Evolutionary conservation across 1,140 invertebrate genomes (phyloP).

Genomic region (Psilanteris sp.): DNA sequence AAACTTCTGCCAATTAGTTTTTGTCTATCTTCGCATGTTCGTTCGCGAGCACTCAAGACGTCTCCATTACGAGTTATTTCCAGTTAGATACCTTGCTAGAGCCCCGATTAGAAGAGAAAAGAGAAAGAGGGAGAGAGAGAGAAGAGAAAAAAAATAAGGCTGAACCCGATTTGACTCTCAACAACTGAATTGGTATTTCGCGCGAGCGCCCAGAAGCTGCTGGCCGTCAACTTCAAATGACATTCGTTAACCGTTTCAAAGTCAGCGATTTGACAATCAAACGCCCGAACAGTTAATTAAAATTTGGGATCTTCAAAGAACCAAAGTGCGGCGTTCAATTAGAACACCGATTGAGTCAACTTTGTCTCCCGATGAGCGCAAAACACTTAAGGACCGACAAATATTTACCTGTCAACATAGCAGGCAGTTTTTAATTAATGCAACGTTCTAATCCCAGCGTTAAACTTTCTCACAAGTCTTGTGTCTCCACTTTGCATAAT

Average conservation of each 20-base stretch:
- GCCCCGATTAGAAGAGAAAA: too few relatives aligned
- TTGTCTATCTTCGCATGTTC: constrained; percentile 4
- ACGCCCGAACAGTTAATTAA: too few relatives aligned
- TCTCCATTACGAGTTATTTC: constrained; percentile 13
- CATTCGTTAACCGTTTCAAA: too few relatives aligned
- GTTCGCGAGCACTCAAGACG: constrained; percentile 3
- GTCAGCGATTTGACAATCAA: too few relatives aligned
- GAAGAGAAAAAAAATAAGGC: background rate
- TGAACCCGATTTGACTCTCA: too few relatives aligned
- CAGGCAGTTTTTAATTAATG: constrained; percentile 66
- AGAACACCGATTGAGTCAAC: too few relatives aligned
- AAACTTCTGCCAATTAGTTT: constrained; percentile 10
- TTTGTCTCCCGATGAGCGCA: too few relatives aligned
- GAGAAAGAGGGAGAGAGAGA: background rate
- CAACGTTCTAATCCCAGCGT: constrained; percentile 27
- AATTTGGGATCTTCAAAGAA: too few relatives aligned
- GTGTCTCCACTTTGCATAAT: constrained; percentile 57
- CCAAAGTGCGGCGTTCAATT: too few relatives aligned
- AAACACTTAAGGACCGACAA: constrained; percentile 40
- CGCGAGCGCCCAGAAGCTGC: too few relatives aligned
- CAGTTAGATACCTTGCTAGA: background rate
- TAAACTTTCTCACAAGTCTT: constrained; percentile 40
- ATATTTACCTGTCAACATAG: constrained; percentile 72
- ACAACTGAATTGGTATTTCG: too few relatives aligned
- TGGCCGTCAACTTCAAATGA: too few relatives aligned